These are phyloP conservation scores for Eulacestoma nigropectus DNA, from an alignment of 2,113 vertebrate species.

Conservation along the genomic window DNA sequence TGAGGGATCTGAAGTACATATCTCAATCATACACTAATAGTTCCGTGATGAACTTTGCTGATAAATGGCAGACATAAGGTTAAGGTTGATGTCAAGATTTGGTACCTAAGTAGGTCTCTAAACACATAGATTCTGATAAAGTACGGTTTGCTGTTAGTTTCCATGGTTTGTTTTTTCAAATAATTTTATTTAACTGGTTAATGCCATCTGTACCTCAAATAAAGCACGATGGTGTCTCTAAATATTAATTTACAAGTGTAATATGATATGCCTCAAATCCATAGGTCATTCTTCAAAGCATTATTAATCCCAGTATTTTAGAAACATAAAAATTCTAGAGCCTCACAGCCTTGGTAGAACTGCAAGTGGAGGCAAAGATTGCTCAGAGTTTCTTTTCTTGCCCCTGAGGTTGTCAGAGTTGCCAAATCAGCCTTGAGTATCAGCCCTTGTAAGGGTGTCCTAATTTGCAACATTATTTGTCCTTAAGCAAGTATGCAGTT, in stretches of 20 bases:
- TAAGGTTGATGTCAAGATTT: background rate
- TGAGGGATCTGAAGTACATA: background rate
- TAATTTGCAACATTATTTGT: background rate
- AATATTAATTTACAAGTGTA: background rate
- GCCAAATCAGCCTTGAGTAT: background rate
- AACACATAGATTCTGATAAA: background rate
- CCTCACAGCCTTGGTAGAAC: background rate
- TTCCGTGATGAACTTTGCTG: background rate
- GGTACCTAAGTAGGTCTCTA: background rate
- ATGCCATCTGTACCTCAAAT: background rate
- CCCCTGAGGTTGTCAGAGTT: background rate
- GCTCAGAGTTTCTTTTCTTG: background rate
- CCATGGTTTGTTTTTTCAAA: background rate
- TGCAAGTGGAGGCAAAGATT: background rate
- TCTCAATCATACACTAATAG: background rate
- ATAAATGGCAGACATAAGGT: background rate
- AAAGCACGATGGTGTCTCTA: background rate
- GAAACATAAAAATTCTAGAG: background rate
- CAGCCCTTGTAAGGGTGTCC: background rate
- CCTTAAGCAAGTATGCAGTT: background rate
- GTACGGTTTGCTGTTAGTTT: background rate
- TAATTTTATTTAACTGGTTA: background rate
- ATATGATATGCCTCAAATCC: background rate
- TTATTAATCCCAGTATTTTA: background rate
- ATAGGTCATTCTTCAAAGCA: background rate